Evolutionary conservation across 2,888 invertebrate species (phyloP), one percentile per base, ranked within the genome.

Genomic region (Nomada fucata): DNA sequence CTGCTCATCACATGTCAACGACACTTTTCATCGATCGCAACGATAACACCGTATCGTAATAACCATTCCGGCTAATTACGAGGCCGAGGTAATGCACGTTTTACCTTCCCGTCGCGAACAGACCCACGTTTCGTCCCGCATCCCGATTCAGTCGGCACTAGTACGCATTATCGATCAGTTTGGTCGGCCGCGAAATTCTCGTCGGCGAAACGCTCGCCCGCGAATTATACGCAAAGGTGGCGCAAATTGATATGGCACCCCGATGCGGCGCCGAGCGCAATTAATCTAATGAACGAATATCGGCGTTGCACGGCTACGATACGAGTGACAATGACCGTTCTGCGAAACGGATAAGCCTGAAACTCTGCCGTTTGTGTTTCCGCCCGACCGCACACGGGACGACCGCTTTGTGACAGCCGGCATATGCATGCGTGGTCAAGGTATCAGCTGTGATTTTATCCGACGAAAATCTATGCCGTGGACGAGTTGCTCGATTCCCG

Each of bases 261-360:
- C 72, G 70, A 26, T 42, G 71, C 50, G 55, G 42, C 15, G 47
- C 15, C 5, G 47, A 70, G 47, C 61, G 82, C 68, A 86, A 83
- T 87, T 82, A 83, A 87, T 86, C 87, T 81, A 78, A 83, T 86
- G 74, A 57, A 72, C 75, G 76, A 76, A 77, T 78, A 82, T 82
- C 79, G 75, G 59, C 77, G 75, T 75, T 69, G 73, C 64, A 64
- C 29, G 36, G 26, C 60, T 36, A 74, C 53, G 67, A 75, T 70
- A 65, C 71, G 52, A 64, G 47, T 50, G 71, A 86, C 81, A 84
- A 81, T 79, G 76, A 44, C 42, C 68, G 59, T 26, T 11, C 63
- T 47, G 11, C 20, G 50, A 50, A 68, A 59, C 52, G 73, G 68
- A 79, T 69, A 67, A 76, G 76, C 76, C 26, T 60, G 42, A 29